phyloP scores from a whole-genome alignment of 1,140 invertebrate species.

The Papilio aristodemus region DNA sequence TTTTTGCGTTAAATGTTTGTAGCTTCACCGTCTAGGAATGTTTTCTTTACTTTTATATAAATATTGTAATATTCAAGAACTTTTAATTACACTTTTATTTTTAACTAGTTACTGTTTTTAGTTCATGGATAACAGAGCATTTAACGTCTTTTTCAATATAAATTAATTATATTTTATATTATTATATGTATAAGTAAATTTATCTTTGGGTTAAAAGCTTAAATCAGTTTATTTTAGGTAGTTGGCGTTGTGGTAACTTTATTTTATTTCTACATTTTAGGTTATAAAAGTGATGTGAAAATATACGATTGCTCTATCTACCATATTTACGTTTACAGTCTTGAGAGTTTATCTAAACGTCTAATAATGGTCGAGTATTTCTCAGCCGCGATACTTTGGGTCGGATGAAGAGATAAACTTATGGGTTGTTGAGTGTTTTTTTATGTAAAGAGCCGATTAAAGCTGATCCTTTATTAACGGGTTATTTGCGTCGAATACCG shows the following conservation, averaged over 20 bases:
- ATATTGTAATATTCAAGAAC: not conserved
- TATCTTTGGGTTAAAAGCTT: too few relatives aligned
- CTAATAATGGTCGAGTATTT: slow-evolving; percentile 21
- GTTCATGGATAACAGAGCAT: too few relatives aligned
- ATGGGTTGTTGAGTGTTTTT: slow-evolving; percentile 53
- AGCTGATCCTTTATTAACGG: slow-evolving; percentile 51
- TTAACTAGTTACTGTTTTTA: not conserved
- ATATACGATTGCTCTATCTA: not conserved
- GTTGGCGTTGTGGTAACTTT: not conserved
- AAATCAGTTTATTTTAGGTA: too few relatives aligned
- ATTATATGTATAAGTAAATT: too few relatives aligned
- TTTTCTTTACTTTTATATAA: too few relatives aligned
- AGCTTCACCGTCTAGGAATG: too few relatives aligned
- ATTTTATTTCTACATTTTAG: not conserved
- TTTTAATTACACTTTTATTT: not conserved
- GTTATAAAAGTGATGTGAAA: not conserved
- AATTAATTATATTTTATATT: too few relatives aligned
- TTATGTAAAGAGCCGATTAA: slow-evolving; percentile 59
- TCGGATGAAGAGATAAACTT: slow-evolving; percentile 60
- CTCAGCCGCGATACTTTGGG: slow-evolving; percentile 29
- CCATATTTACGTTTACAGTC: not conserved
- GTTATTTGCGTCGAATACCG: slow-evolving; percentile 44
- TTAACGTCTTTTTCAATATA: too few relatives aligned
- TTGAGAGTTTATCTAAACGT: slow-evolving; percentile 5
- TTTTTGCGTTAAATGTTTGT: not conserved